Evolutionary conservation across 2,888 invertebrate genomes (phyloP), one percentile per base, ranked within the genome.

Genomic region (Gymnoscelis rufifasciata): DNA sequence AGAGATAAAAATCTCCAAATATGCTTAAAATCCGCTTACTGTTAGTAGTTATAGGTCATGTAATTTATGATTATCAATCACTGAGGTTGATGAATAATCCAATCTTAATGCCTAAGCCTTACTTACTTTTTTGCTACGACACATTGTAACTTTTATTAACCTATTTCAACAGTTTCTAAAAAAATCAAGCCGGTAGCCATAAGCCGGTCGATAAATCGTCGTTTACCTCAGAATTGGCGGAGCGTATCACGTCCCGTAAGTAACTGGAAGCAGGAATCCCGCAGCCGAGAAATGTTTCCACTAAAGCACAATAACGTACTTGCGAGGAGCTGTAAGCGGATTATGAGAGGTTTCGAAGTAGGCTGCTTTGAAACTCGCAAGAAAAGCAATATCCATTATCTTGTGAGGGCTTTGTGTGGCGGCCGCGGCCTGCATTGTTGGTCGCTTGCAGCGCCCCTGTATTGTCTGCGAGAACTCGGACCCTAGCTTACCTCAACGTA

Each of bases 301-400:
- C 71, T 80, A 71, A 72, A 78, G 78, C 71, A 77, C 79, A 79
- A 74, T 79, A 76, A 78, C 74, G 78, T 78, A 78, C 81, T 80
- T 73, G 78, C 74, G 71, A 66, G 69, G 64, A 75, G 74, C 78
- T 68, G 74, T 83, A 83, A 84, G 82, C 82, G 83, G 84, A 84
- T 86, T 84, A 87, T 80, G 79, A 80, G 80, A 80, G 83, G 77
- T 80, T 81, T 70, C 76, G 74, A 81, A 83, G 83, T 83, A 83
- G 84, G 80, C 80, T 81, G 82, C 83, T 83, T 82, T 80, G 83
- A 83, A 83, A 81, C 83, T 83, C 72, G 72, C 83, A 83, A 84
- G 83, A 82, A 86, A 84, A 83, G 83, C 84, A 86, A 87, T 84
- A 84, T 84, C 84, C 83, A 86, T 84, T 84, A 86, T 84, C 81